phyloP scores from a whole-genome alignment of 2,113 vertebrate species.

The Tragulus kanchil region DNA sequence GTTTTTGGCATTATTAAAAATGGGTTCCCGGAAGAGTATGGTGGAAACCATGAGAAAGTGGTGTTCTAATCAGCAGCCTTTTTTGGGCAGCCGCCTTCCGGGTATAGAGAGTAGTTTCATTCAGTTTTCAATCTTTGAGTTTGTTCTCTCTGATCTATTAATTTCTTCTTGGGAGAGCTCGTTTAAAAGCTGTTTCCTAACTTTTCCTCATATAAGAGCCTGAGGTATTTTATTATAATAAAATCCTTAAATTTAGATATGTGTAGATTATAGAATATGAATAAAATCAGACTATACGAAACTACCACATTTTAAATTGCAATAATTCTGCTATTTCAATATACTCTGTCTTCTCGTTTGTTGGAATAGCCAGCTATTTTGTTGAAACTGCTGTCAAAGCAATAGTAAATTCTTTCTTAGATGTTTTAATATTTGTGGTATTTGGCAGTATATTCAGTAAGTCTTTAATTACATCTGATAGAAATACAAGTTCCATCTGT shows the following conservation, averaged over 20 bases:
- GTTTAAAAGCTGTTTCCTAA: slow-evolving; percentile 51
- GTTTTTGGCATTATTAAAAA: background rate
- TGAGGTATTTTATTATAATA: slow-evolving; percentile 56
- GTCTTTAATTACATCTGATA: slow-evolving; percentile 82
- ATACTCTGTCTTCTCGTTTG: slow-evolving; percentile 71
- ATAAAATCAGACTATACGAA: slow-evolving; percentile 34
- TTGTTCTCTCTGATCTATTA: background rate
- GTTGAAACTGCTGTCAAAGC: slow-evolving; percentile 84
- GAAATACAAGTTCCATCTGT: slow-evolving; percentile 87
- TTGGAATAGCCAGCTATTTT: slow-evolving; percentile 79
- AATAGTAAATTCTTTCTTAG: slow-evolving; percentile 81
- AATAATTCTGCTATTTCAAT: slow-evolving; percentile 34
- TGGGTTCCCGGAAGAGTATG: background rate
- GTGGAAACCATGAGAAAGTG: background rate
- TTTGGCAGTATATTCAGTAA: slow-evolving; percentile 85
- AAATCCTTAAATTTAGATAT: slow-evolving; percentile 32
- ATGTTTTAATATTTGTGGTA: slow-evolving; percentile 83
- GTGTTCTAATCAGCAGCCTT: background rate
- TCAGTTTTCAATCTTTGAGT: background rate
- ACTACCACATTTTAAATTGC: slow-evolving; percentile 27
- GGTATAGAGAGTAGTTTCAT: background rate
- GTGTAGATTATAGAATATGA: background rate
- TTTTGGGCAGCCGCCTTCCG: background rate
- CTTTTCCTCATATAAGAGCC: background rate
- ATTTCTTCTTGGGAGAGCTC: slow-evolving; percentile 42